phyloP scores from a whole-genome alignment of 1,140 invertebrate genomes.

The Cotesia vestalis region DNA sequence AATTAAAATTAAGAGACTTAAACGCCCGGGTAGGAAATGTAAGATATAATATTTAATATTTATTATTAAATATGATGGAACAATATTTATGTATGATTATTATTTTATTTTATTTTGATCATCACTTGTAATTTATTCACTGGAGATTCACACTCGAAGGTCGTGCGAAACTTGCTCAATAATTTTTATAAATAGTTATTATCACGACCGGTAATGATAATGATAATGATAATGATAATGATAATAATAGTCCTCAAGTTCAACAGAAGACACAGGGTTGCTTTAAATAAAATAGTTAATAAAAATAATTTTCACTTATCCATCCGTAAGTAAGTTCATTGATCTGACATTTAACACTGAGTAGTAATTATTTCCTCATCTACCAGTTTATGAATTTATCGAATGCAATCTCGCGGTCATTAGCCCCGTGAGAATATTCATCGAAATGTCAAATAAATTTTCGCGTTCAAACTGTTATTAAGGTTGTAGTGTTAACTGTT shows the following conservation, averaged over 20 bases:
- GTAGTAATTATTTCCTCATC: slow-evolving; percentile 30
- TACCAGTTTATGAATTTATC: slow-evolving; percentile 25
- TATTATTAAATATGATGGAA: background rate
- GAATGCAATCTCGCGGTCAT: slow-evolving; percentile 3
- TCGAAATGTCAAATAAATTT: background rate
- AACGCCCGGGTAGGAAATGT: too few relatives aligned
- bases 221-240: too few relatives aligned
- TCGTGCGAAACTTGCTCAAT: background rate
- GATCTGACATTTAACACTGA: slow-evolving; percentile 7
- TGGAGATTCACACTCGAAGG: background rate
- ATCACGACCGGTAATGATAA: too few relatives aligned
- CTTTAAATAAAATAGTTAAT: too few relatives aligned
- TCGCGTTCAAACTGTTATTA: too few relatives aligned
- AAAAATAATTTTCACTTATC: background rate
- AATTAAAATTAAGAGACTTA: too few relatives aligned
- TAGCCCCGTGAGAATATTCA: background rate
- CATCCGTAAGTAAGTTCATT: slow-evolving; percentile 12
- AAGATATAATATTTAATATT: background rate
- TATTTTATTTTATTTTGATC: background rate
- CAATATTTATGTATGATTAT: background rate
- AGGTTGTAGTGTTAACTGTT: too few relatives aligned
- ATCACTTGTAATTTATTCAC: slow-evolving; percentile 2
- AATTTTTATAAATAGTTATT: too few relatives aligned
- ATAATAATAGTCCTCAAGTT: too few relatives aligned
- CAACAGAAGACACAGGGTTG: background rate